Conservation (phyloP, 2,113 vertebrate genomes). For the Pseudorhombus dupliciocellatus region DNA sequence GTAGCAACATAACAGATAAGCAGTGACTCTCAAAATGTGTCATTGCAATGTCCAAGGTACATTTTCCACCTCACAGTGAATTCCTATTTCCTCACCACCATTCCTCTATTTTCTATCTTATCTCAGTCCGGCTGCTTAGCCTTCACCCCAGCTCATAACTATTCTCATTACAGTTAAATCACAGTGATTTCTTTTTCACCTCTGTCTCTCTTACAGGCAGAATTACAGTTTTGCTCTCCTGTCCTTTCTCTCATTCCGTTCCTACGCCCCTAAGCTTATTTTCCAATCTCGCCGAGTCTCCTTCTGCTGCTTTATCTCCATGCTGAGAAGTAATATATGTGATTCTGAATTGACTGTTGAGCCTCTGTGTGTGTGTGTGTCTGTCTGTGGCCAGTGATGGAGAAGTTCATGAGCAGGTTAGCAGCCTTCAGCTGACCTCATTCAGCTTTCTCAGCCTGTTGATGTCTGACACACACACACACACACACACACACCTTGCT, state of each 20-base stretch:
- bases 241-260: background rate
- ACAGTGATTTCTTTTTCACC: constrained; percentile 9
- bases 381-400: constrained; percentile 16
- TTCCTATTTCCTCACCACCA: background rate
- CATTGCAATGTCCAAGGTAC: background rate
- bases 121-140: background rate
- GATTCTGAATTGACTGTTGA: constrained; percentile 10
- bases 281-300: constrained; percentile 20
- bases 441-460: background rate
- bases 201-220: background rate
- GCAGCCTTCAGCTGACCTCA: constrained; percentile 40
- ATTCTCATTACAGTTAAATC: constrained; percentile 29
- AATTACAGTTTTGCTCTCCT: background rate
- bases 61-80: background rate
- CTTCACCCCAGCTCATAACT: constrained; percentile 13
- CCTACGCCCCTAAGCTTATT: background rate
- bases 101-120: background rate
- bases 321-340: constrained; percentile 38
- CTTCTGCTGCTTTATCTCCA: constrained; percentile 29
- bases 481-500: background rate
- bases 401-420: constrained; percentile 40
- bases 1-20: no score
- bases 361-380: constrained; percentile 8
- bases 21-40: background rate
- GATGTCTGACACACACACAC: constrained; percentile 8